A percentile compares a stretch with the other conserved stretches of the same genome.
Conservation (phyloP, 2,113 vertebrate genomes). For the Cololabis saira region DNA sequence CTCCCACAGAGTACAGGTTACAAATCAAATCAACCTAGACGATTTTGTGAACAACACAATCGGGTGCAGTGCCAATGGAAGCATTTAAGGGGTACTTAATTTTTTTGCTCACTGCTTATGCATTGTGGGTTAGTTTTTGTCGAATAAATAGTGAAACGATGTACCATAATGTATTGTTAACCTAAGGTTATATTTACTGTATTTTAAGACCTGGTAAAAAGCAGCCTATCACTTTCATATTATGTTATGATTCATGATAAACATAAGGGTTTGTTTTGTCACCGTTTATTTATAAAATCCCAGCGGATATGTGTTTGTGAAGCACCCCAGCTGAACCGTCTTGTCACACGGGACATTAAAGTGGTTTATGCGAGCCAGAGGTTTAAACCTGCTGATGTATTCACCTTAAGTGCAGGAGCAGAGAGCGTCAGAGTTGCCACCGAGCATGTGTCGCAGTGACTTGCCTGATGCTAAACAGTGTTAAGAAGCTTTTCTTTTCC, state of each 20-base stretch:
- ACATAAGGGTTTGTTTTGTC: not conserved
- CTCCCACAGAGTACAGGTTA: conserved; percentile 30
- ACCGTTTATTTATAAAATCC: conserved; percentile 2
- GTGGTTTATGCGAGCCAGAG: conserved; percentile 5
- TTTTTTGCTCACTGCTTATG: too few relatives aligned
- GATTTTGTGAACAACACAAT: too few relatives aligned
- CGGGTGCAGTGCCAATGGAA: too few relatives aligned
- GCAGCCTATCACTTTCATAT: too few relatives aligned
- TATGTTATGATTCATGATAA: too few relatives aligned
- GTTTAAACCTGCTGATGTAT: not conserved
- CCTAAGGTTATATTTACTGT: too few relatives aligned
- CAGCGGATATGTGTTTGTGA: not conserved
- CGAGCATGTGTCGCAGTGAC: not conserved
- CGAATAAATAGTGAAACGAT: too few relatives aligned
- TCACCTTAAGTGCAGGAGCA: not conserved
- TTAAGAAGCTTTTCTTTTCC: not conserved
- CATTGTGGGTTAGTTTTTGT: too few relatives aligned
- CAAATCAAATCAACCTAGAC: conserved; percentile 22
- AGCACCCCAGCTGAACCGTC: not conserved
- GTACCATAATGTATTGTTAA: too few relatives aligned
- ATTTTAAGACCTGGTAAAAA: too few relatives aligned
- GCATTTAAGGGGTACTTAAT: too few relatives aligned
- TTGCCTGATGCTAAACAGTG: not conserved
- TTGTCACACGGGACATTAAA: not conserved
- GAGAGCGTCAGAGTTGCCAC: not conserved